These are phyloP conservation scores for Agriopis aurantiaria DNA, from an alignment of 2,888 invertebrate genomes.

Conservation along the genomic window DNA sequence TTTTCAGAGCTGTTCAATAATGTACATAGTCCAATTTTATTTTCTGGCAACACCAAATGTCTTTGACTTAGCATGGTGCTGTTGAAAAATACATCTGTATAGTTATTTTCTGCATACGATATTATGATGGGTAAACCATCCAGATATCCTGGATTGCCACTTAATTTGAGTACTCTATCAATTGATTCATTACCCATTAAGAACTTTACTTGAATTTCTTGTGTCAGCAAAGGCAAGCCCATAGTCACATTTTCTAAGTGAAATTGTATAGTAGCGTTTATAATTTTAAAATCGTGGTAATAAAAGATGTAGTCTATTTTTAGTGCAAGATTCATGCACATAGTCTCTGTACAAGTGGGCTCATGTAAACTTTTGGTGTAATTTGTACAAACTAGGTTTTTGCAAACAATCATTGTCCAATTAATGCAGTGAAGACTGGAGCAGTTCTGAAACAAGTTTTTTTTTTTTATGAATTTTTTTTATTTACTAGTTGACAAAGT, in stretches of 20 bases:
- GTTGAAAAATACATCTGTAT: conserved; percentile 68
- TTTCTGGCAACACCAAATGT: conserved; percentile 65
- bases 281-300: conserved; percentile 66
- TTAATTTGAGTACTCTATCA: conserved; percentile 71
- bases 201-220: conserved; percentile 70
- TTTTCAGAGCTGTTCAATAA: conserved; percentile 64
- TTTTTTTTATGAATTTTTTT: background rate
- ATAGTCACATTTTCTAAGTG: conserved; percentile 59
- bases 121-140: conserved; percentile 88
- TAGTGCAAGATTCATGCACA: conserved; percentile 68
- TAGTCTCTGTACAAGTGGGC: conserved; percentile 64
- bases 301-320: conserved; percentile 72
- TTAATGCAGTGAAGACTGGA: conserved; percentile 70
- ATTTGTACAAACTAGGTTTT: conserved; percentile 57
- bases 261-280: conserved; percentile 69
- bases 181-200: conserved; percentile 63
- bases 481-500: background rate
- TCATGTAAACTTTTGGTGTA: conserved; percentile 68
- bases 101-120: conserved; percentile 66
- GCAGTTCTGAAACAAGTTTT: conserved; percentile 69
- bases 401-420: conserved; percentile 70
- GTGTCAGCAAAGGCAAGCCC: conserved; percentile 57
- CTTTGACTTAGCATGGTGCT: conserved; percentile 46
- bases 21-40: conserved; percentile 75
- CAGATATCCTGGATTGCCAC: conserved; percentile 93